A percentile compares a stretch with the other conserved stretches of the same genome.
Conservation (phyloP, 1,140 invertebrate genomes). For the Epicauta chinensis region DNA sequence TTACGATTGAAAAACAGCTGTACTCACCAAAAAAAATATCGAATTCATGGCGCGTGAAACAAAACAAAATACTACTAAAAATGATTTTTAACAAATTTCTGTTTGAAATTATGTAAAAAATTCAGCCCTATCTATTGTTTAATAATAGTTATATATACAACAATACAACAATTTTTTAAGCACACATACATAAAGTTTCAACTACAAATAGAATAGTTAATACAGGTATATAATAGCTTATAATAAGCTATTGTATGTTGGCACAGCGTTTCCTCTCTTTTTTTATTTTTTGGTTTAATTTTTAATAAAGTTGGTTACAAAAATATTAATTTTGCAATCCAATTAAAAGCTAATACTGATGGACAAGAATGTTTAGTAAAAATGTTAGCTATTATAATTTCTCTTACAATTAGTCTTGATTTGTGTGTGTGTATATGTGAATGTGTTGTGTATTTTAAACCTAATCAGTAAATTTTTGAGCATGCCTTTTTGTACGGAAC, state of each 20-base stretch:
- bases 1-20: constrained; percentile 8
- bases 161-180: constrained; percentile 15
- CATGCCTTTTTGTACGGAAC: constrained; percentile 11
- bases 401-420: background rate
- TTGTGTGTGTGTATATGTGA: background rate
- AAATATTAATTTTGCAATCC: constrained; percentile 26
- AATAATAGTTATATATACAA: constrained; percentile 13
- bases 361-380: constrained; percentile 32
- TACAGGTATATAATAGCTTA: constrained; percentile 12
- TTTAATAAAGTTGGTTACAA: constrained; percentile 25
- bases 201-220: constrained; percentile 12
- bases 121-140: background rate
- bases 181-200: constrained; percentile 16
- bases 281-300: background rate
- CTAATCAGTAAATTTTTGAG: constrained; percentile 17
- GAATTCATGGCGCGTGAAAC: constrained; percentile 47
- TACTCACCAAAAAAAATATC: constrained; percentile 46
- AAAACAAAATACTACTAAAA: constrained; percentile 31
- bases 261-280: constrained; percentile 20
- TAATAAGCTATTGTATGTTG: constrained; percentile 19
- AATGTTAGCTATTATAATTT: constrained; percentile 3
- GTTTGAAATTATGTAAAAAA: background rate
- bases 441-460: constrained; percentile 9
- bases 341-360: constrained; percentile 28
- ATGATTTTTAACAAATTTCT: constrained; percentile 1